A percentile compares a stretch with the other conserved stretches of the same genome.
Evolutionary conservation across 2,888 invertebrate genomes (phyloP).

Genomic region (Ochropleura plecta): DNA sequence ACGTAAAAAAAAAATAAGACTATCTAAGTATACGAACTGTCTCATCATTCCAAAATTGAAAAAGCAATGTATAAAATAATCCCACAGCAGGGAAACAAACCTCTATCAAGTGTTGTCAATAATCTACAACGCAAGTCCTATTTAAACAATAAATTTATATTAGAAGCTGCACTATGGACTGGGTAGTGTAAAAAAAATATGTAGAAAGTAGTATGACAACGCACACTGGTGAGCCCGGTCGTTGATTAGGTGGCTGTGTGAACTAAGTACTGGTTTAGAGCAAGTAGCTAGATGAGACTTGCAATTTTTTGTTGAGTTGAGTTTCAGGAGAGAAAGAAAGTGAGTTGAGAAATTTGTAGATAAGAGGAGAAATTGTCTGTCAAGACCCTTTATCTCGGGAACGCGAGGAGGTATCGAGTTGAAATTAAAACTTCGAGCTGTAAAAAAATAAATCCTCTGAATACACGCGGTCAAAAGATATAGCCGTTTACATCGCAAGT

Average conservation of each 20-base stretch:
- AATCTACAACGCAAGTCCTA: background rate
- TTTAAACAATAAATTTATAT: conserved; percentile 45
- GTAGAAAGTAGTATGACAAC: conserved; percentile 89
- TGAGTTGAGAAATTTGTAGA: background rate
- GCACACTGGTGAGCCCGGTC: conserved; percentile 73
- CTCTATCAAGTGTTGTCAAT: background rate
- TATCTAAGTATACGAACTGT: too few relatives aligned
- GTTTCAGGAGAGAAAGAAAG: conserved; percentile 1
- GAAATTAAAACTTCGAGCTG: too few relatives aligned
- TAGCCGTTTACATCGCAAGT: too few relatives aligned
- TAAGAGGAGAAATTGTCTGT: too few relatives aligned
- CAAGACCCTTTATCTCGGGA: too few relatives aligned
- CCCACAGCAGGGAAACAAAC: too few relatives aligned
- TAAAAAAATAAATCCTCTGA: too few relatives aligned
- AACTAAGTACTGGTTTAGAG: conserved; percentile 50
- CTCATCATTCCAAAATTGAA: background rate
- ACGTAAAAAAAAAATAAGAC: too few relatives aligned
- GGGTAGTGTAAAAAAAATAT: conserved; percentile 82
- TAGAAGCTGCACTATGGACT: conserved; percentile 70
- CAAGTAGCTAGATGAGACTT: conserved; percentile 41
- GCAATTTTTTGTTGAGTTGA: background rate
- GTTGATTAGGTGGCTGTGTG: conserved; percentile 78
- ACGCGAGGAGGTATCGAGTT: too few relatives aligned
- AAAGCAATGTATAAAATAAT: conserved; percentile 23
- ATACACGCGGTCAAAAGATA: too few relatives aligned